Evolutionary conservation across 2,888 invertebrate genomes (phyloP).

Genomic region (Dendrolimus pini): DNA sequence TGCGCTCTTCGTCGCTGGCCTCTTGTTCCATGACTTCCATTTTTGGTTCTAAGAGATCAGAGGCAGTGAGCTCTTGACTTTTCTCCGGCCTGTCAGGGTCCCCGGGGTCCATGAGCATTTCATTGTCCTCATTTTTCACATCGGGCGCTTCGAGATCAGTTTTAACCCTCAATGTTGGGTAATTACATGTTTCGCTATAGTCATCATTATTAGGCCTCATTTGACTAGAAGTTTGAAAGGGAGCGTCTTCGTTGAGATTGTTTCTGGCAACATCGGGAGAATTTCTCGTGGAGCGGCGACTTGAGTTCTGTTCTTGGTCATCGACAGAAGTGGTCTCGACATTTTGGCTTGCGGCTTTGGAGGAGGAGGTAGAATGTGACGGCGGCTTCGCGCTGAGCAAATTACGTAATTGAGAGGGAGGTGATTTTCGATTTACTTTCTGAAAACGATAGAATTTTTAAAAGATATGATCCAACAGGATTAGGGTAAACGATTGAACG

Average conservation of each 20-base stretch:
- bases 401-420: constrained; percentile 74
- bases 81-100: constrained; percentile 58
- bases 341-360: constrained; percentile 77
- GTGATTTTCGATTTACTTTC: constrained; percentile 72
- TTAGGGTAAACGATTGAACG: background rate
- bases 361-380: constrained; percentile 72
- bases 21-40: constrained; percentile 83
- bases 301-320: constrained; percentile 62
- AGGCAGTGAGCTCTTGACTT: constrained; percentile 62
- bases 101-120: constrained; percentile 65
- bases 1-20: constrained; percentile 81
- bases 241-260: constrained; percentile 74
- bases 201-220: constrained; percentile 76
- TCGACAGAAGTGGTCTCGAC: constrained; percentile 65
- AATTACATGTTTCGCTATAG: constrained; percentile 69
- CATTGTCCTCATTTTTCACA: constrained; percentile 68
- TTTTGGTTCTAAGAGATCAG: constrained; percentile 79
- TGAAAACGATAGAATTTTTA: constrained; percentile 31
- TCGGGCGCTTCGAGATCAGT: constrained; percentile 74
- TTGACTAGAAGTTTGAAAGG: constrained; percentile 76
- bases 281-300: constrained; percentile 67
- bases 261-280: constrained; percentile 76
- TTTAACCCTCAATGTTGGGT: constrained; percentile 70
- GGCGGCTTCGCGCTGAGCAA: constrained; percentile 75
- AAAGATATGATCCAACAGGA: background rate